Percentiles rank a stretch among this genome's conserved stretches.
phyloP scores from a whole-genome alignment of 2,797 vertebrate genomes.

The Hippopotamyrus pictus region DNA sequence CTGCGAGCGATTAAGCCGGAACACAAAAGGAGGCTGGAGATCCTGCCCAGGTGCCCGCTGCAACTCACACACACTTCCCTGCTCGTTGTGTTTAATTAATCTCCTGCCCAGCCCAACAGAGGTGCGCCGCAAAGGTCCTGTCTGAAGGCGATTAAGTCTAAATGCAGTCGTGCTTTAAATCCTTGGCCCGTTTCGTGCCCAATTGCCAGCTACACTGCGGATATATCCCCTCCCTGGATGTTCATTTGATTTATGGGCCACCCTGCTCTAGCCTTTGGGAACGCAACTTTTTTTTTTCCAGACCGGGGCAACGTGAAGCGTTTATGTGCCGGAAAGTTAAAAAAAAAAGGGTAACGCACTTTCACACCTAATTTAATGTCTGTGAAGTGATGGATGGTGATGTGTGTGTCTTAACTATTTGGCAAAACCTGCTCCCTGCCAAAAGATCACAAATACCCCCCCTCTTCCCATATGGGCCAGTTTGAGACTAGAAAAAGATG shows the following conservation, averaged over 20 bases:
- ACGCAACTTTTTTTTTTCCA: background rate
- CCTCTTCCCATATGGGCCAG: background rate
- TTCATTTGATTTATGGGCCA: constrained; percentile 2
- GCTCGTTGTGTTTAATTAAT: background rate
- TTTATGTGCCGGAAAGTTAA: background rate
- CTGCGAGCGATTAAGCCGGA: background rate
- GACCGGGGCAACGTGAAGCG: background rate
- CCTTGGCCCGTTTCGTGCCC: background rate
- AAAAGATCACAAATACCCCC: background rate
- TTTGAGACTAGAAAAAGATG: constrained; percentile 6
- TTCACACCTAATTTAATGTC: background rate
- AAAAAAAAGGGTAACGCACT: background rate
- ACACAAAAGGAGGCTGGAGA: background rate
- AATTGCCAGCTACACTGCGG: background rate
- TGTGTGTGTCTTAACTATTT: background rate
- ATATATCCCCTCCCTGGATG: background rate
- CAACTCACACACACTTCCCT: background rate
- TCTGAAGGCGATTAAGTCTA: background rate
- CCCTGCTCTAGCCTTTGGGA: background rate
- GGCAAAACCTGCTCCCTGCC: background rate
- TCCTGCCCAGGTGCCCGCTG: background rate
- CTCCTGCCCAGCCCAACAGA: background rate
- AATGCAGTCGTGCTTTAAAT: background rate
- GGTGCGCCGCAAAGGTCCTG: background rate
- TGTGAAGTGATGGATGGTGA: background rate